Base-by-base conservation (phyloP, 1,140 invertebrate species). In the Colletes gigas region DNA sequence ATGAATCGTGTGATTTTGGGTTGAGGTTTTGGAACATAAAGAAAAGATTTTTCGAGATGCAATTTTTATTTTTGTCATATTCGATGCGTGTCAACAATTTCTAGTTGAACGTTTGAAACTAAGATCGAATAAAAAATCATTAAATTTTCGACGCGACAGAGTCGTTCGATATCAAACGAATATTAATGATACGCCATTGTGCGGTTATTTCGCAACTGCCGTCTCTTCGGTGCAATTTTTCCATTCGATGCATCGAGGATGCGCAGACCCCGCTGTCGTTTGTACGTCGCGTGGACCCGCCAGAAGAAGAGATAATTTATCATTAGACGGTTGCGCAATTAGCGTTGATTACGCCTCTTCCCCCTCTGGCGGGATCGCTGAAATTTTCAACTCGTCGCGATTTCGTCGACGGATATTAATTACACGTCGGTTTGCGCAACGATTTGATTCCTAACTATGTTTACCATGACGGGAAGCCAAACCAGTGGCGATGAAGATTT, bases 261-360 rank as follows among this genome's bases (percentile, higher is more conserved):
- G 47, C 21, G 77, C 57, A 47, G 1, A 75, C 60, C 63, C 63
- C 6, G 54, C 17, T 70, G 30, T 50, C 50, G 50, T 57, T 54
- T 60, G 50, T 71, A 66, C 66, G 60, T 73, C 44, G 82, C 72
- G 74, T 69, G 71, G 62, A 85, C 67, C 67, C 66, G 60, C 50
- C 71, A 50, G 21, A 55, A 68, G n/a, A 30, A 10, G 59, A 73
- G 81, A 83, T 83, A 86, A 86, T 86, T 86, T 86, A 86, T 86
- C 84, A 86, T 86, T 83, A 73, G 72, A 72, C 72, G 76, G 41
- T 86, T 86, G 80, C 85, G 84, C 55, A 81, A 86, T 86, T 86
- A 86, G 73, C 85, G 81, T 59, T 83, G 84, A 86, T 86, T 86
- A 82, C 82, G 50, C 84, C 57, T 52, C 72, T 4, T 17, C 8